Base-by-base conservation (phyloP, 2,888 invertebrate species). In the Archips crataeganus region DNA sequence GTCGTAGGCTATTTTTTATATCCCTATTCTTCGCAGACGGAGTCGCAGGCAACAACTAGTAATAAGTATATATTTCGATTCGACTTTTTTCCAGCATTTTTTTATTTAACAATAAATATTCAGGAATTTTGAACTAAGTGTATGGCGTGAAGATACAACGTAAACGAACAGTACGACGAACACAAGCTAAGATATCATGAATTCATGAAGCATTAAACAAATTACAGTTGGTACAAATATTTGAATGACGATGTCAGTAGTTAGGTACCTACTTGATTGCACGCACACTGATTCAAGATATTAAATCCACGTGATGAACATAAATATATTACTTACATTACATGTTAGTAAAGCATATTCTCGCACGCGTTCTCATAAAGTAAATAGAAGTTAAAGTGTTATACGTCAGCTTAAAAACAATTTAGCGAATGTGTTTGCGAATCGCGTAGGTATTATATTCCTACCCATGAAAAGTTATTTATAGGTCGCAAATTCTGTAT, bases 281-380 rank as follows among this genome's bases (percentile, higher is more conserved):
- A 54, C 54, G 23, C 54, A 54, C 54, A 54, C 54, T 54, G 54
- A 54, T 54, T 54, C 13, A 9, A 54, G 54, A 54, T 54, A 54
- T 54, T 23, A 23, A 54, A 54, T 23, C 9, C 15, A 54, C 54
- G 23, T 54, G 54, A 54, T 54, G 13, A 23, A 54, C 54, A 2
- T 23, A 54, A 54, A 23, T 15, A 15, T 15, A 51, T 8, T 54
- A 54, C 3, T 9, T 15, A 15, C 5, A 51, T 8, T 54, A 54
- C 3, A 8, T 54, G 23, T 23, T 45, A 11, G 45, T 11, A 45
- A 3, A 45, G 23, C 23, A 15, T 54, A 54, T 8, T n/a, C n/a
- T n/a, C 5, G 9, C 13, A 51, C 1, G 54, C 1, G 54, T 54
- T 54, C 15, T 54, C 15, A 2, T 54, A 54, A 23, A 54, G 54